Evolutionary conservation across 2,113 vertebrate genomes (phyloP), one percentile per base, ranked within the genome.

Genomic region (Glaucidium brasilianum): DNA sequence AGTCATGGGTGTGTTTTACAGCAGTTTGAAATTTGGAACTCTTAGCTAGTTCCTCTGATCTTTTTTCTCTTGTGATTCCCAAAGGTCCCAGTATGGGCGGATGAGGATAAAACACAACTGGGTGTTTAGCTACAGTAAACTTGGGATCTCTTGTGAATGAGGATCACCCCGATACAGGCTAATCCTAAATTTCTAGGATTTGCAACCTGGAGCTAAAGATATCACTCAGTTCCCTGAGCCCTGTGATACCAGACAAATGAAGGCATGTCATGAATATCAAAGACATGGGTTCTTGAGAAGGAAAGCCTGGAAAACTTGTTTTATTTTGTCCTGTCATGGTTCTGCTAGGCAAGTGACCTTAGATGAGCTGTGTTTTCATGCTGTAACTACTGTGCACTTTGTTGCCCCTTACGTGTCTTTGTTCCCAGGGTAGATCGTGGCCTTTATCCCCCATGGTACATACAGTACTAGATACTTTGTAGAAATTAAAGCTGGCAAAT

Each of bases 401-500:
- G 59, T 27, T 59, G 58, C 49, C 72, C 63, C 25, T 47, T n/a
- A 4, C 5, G 71, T 47, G 41, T 53, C 78, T 64, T 43, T 76
- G 76, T 72, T 87, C 93, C 85, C 88, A 80, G 82, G 80, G 74
- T 6, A 84, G 64, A 56, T 27, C 6, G 0, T 11, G 58, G 58
- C 59, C 88, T 91, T 94, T 90, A 45, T 69, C 82, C 85, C 34
- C 34, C 49, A 3, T 52, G 47, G 71, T 58, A 83, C 92, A 90
- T 90, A 53, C 74, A 58, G 71, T 23, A 18, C 85, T 94, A n/a
- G 21, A 68, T 41, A 30, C 75, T 73, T 25, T 55, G 49, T 73
- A 88, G 75, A 45, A 76, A 73, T 90, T 62, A 68, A 68, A 93
- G 45, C 62, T 86, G 83, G 80, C 77, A 29, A 82, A 96, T 96